phyloP scores from a whole-genome alignment of 1,140 invertebrate genomes.

The Nautilus pompilius region DNA sequence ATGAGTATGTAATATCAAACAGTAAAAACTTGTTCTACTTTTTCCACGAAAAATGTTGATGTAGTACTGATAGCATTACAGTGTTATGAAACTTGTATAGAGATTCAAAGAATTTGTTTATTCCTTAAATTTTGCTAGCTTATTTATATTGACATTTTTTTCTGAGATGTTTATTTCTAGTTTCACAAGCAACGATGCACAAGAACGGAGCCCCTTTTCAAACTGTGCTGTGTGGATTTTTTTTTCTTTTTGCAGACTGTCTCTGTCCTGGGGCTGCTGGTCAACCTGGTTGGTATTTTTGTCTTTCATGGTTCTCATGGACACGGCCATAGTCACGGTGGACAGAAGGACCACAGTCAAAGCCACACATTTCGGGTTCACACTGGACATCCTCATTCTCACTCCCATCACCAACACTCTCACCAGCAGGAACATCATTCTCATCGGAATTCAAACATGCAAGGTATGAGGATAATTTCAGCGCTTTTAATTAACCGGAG shows the following conservation, averaged over 20 bases:
- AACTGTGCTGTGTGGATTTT: background rate
- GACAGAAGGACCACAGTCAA: slow-evolving; percentile 27
- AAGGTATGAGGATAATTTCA: slow-evolving; percentile 63
- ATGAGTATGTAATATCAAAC: too few species aligned
- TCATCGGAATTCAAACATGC: slow-evolving; percentile 63
- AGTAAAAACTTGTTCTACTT: too few species aligned
- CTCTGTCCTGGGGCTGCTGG: slow-evolving; percentile 86
- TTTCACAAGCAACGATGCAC: too few species aligned
- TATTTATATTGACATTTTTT: too few species aligned
- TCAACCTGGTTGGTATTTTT: slow-evolving; percentile 94
- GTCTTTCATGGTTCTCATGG: slow-evolving; percentile 80
- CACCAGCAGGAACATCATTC: slow-evolving; percentile 41
- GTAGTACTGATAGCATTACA: too few species aligned
- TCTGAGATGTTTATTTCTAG: too few species aligned
- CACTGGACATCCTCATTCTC: slow-evolving; percentile 53
- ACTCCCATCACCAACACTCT: slow-evolving; percentile 53
- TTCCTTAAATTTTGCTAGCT: too few species aligned
- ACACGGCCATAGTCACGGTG: slow-evolving; percentile 51
- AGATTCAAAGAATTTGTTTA: too few species aligned
- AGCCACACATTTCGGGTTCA: slow-evolving; percentile 26
- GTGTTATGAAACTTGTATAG: too few species aligned
- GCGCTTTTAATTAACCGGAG: too few species aligned
- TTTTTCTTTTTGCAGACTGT: slow-evolving; percentile 64
- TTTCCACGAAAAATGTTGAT: too few species aligned
- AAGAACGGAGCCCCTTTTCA: too few species aligned